Base-by-base conservation (phyloP, 2,113 vertebrate species). In the Chloropsis cyanopogon region DNA sequence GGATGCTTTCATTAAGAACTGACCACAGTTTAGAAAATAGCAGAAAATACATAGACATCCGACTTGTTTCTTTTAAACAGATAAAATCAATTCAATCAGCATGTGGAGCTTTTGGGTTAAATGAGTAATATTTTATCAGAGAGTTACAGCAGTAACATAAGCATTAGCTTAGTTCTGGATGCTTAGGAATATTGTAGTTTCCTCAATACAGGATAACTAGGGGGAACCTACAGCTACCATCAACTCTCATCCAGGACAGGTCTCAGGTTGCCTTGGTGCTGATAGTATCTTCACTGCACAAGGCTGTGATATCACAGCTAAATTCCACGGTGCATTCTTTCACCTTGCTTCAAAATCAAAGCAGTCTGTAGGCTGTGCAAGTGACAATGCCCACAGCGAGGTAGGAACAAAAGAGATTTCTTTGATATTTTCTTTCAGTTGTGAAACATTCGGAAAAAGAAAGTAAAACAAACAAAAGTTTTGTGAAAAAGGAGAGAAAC, bases 311-410 rank as follows among this genome's bases (percentile, higher is more conserved):
- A 90, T 6, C 41, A 68, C 16, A 86, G 35, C 59, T 88, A 71
- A 95, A 78, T 81, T 88, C 42, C 54, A 81, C n/a, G 81, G 68
- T 2, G 2, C 44, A 12, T 83, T 93, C 64, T 75, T 92, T 68
- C 65, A 93, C 56, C 35, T 82, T 76, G 64, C 35, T 63, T 82
- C 57, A 86, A 90, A 94, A 84, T 84, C 80, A 90, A 82, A 95
- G 42, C 44, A 50, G 14, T 57, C 29, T 46, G 47, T 60, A 57
- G 24, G 4, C 14, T 95, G 76, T 87, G 46, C 33, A 68, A 81
- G 33, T 54, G 54, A 68, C 18, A 91, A 64, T 19, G 35, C 46
- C n/a, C 46, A 35, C 3, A 11, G 47, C 0, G 31, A 83, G 53
- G 63, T 37, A 72, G 46, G 42, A 82, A 77, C 4, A 61, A 79